A percentile compares a stretch with the other conserved stretches of the same genome.
Evolutionary conservation across 2,113 vertebrate species (phyloP).

Genomic region (Peromyscus leucopus): DNA sequence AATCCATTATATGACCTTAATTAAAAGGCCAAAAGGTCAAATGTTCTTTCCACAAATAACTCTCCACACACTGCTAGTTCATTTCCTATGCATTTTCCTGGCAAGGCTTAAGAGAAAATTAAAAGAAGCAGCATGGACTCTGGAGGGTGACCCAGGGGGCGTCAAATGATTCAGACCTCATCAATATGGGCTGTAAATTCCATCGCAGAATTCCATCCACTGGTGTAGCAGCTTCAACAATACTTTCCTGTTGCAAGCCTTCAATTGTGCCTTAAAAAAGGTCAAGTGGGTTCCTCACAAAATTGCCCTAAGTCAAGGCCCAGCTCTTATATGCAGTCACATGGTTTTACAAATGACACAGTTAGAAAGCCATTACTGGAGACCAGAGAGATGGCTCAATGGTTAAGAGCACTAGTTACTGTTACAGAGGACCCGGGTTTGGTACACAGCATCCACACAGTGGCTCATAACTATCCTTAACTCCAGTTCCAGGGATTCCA

Average conservation of each 20-base stretch:
- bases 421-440: not conserved
- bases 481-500: not conserved
- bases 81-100: slow-evolving; percentile 55
- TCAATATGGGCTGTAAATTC: slow-evolving; percentile 48
- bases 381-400: not conserved
- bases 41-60: slow-evolving; percentile 65
- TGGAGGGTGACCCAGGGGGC: not conserved
- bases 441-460: not conserved
- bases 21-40: slow-evolving; percentile 66
- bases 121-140: slow-evolving; percentile 63
- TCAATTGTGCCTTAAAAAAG: not conserved
- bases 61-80: slow-evolving; percentile 35
- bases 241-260: not conserved
- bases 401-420: not conserved
- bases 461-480: not conserved
- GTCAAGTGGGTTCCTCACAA: not conserved
- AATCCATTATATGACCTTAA: slow-evolving; percentile 60
- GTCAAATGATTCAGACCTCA: slow-evolving; percentile 57
- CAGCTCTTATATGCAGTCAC: not conserved
- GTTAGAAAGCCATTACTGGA: not conserved
- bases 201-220: not conserved
- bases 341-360: not conserved
- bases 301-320: not conserved
- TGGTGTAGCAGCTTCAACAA: not conserved
- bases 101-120: slow-evolving; percentile 52